phyloP scores from a whole-genome alignment of 30 jellyfish, hydroid and myxozoan genomes.

The Morbakka virulenta region DNA sequence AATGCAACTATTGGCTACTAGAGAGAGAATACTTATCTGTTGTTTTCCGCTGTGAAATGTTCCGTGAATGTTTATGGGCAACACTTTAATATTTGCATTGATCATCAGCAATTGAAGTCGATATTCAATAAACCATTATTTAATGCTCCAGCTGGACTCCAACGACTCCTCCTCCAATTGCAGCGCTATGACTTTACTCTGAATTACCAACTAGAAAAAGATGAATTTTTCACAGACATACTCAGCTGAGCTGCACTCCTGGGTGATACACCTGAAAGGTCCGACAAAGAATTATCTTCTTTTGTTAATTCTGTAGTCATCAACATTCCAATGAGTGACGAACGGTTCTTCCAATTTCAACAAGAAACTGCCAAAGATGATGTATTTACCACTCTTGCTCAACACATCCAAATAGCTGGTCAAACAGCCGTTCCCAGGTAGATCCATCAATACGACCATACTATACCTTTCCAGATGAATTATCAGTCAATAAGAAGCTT shows the following conservation, averaged over 20 bases:
- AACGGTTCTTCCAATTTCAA: not conserved
- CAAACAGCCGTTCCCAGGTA: not conserved
- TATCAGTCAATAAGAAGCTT: not conserved
- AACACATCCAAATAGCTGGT: conserved; percentile 37
- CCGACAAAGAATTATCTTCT: not conserved
- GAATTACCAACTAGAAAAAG: conserved; percentile 1
- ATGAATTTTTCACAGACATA: conserved; percentile 14
- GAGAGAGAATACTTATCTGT: conserved; percentile 25
- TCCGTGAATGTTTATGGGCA: not conserved
- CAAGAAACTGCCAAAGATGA: not conserved
- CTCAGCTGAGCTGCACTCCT: conserved; percentile 53
- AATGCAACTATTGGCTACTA: conserved; percentile 45
- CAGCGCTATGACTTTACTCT: conserved; percentile 19
- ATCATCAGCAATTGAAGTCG: not conserved
- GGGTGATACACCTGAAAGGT: conserved; percentile 2
- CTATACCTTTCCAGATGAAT: conserved; percentile 23
- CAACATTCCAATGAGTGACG: not conserved
- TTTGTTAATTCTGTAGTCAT: conserved; percentile 10
- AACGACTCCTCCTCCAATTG: conserved; percentile 22
- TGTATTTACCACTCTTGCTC: not conserved
- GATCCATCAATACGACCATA: conserved; percentile 26
- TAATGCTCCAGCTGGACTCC: conserved; percentile 34
- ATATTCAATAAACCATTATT: conserved; percentile 7
- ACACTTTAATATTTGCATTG: not conserved
- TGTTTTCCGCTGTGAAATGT: not conserved